phyloP scores from a whole-genome alignment of 1,140 invertebrate species.

The Drosophila albomicans region DNA sequence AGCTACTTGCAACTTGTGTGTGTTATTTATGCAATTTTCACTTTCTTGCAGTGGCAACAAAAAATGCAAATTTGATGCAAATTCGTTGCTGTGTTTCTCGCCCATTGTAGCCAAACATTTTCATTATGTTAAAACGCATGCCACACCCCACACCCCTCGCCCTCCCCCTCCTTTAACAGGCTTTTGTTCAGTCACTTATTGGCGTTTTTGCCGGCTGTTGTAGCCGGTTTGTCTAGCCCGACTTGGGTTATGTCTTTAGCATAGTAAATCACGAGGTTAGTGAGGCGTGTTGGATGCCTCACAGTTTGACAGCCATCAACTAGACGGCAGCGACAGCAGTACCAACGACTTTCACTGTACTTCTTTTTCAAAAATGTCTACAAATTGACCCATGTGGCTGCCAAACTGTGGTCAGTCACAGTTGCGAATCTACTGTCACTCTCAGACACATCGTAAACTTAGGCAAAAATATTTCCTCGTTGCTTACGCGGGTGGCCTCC shows the following conservation, averaged over 20 bases:
- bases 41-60: slow-evolving; percentile 58
- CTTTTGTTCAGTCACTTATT: slow-evolving; percentile 30
- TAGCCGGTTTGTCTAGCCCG: slow-evolving; percentile 56
- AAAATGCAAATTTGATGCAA: slow-evolving; percentile 67
- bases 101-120: slow-evolving; percentile 48
- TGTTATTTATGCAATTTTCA: slow-evolving; percentile 78
- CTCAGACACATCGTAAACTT: slow-evolving; percentile 46
- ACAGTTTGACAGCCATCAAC: slow-evolving; percentile 49
- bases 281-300: slow-evolving; percentile 66
- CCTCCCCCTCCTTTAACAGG: slow-evolving; percentile 8
- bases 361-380: slow-evolving; percentile 13
- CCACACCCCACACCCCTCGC: slow-evolving; percentile 54
- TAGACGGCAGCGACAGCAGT: not conserved
- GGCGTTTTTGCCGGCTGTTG: slow-evolving; percentile 28
- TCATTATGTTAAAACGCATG: slow-evolving; percentile 75
- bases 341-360: slow-evolving; percentile 34
- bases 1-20: slow-evolving; percentile 17
- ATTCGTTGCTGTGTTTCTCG: slow-evolving; percentile 43
- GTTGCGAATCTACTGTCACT: not conserved
- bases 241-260: slow-evolving; percentile 28
- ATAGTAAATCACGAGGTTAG: slow-evolving; percentile 78
- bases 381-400: slow-evolving; percentile 13
- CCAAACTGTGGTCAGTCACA: slow-evolving; percentile 18
- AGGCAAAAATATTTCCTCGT: slow-evolving; percentile 49
- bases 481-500: slow-evolving; percentile 44